Base-by-base conservation (phyloP, 1,140 invertebrate species). In the Eupeodes corollae region DNA sequence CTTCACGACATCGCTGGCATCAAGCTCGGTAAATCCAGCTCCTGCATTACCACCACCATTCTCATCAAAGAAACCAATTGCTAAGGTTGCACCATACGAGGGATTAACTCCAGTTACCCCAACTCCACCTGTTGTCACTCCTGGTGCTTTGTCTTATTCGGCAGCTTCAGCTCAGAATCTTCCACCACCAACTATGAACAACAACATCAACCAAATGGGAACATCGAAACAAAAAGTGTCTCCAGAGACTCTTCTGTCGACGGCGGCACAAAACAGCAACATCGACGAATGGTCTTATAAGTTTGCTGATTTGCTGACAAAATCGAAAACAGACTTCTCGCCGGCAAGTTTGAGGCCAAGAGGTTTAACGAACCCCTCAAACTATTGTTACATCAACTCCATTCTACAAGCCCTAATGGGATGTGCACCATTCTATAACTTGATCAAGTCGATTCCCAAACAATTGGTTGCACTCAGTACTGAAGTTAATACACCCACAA, bases 321-420 rank as follows among this genome's bases (percentile, higher is more conserved):
- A 74, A 53, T 84, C 87, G 61, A 76, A 79, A 56, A 74, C 88
- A 55, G 83, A 88, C 56, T 80, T 86, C 63, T 74, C 79, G 44
- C 74, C 80, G 2, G 76, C 87, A 13, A 79, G 81, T 46, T 67
- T 94, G 14, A 75, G 85, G 58, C 91, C 91, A 1, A 78, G 91
- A 45, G 91, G 91, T 10, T 75, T 97, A 13, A 86, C 82, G 33
- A 96, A 96, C 70, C 79, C 83, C 44, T 89, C 86, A 42, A 96
- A 95, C 74, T 95, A 91, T 71, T 97, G 92, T 71, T 97, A 95
- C 60, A 89, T 94, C 21, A 96, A 97, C 72, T 89, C 91, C 26
- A 88, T 87, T 48, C 70, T 91, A 32, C 88, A 92, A 73, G 90
- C 91, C 1, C 70, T 96, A 42, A 72, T 96, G 1, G 90, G 88